Evolutionary conservation across 2,113 vertebrate genomes (phyloP).

Genomic region (Petromus typicus): DNA sequence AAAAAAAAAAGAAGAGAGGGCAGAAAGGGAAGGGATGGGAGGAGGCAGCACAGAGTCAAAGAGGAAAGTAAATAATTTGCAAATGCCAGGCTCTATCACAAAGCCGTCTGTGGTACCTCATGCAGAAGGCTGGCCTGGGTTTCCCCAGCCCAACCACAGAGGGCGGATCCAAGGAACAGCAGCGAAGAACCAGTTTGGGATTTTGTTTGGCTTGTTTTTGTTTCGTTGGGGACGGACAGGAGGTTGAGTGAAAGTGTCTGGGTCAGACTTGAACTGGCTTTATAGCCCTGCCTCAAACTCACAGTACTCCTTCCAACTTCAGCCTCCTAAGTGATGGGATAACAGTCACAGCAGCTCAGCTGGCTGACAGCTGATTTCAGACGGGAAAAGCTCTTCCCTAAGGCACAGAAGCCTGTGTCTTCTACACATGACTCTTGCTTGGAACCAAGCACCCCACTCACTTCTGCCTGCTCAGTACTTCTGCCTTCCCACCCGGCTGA

Average conservation of each 20-base stretch:
- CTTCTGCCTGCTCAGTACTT: neutral
- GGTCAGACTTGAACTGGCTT: neutral
- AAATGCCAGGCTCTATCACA: neutral
- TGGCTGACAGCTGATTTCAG: neutral
- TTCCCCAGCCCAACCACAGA: neutral
- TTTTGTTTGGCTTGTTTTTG: neutral
- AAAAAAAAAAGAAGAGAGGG: neutral
- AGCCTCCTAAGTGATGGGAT: neutral
- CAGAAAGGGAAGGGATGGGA: neutral
- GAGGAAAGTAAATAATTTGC: neutral
- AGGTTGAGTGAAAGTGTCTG: neutral
- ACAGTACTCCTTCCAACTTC: neutral
- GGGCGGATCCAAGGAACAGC: neutral
- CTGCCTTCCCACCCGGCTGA: neutral
- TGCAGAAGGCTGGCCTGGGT: neutral
- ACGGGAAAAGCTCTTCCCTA: neutral
- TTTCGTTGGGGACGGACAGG: neutral
- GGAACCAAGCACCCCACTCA: neutral
- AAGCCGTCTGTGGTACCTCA: neutral
- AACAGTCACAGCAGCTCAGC: neutral
- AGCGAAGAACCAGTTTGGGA: neutral
- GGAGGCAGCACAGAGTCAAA: neutral
- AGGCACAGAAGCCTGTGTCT: neutral
- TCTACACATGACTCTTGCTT: neutral
- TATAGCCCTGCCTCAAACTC: neutral